These are phyloP conservation scores for Lithosia quadra DNA, from an alignment of 2,888 invertebrate genomes.

Conservation along the genomic window DNA sequence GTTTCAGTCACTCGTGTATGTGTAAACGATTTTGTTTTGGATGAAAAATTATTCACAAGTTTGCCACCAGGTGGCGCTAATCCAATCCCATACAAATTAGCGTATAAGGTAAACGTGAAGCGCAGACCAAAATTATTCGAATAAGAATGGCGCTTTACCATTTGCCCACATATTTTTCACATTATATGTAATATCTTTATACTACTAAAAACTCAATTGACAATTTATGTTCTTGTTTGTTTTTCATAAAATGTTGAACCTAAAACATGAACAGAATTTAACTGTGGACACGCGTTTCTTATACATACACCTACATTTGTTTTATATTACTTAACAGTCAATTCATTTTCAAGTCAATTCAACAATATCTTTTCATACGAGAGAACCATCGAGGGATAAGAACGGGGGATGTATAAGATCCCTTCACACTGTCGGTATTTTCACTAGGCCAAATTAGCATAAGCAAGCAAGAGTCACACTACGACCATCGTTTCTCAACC, in stretches of 20 bases:
- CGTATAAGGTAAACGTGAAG: too few relatives aligned
- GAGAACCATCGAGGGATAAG: background rate
- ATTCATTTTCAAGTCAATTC: background rate
- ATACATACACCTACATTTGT: background rate
- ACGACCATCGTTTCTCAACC: background rate
- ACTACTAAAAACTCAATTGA: background rate
- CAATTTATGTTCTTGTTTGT: background rate
- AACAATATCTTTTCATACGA: background rate
- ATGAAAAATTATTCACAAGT: too few relatives aligned
- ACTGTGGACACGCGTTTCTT: background rate
- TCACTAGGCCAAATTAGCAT: background rate
- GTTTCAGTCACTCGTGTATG: too few relatives aligned
- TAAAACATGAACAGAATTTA: slow-evolving; percentile 2
- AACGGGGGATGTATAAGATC: background rate
- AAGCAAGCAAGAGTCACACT: background rate
- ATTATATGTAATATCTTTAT: background rate
- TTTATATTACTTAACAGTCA: background rate
- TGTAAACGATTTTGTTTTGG: too few relatives aligned
- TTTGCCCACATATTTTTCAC: background rate
- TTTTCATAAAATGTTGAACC: background rate
- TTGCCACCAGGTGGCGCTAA: too few relatives aligned
- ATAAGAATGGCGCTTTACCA: background rate
- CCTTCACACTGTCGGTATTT: background rate
- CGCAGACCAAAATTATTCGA: background rate
- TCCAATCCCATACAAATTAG: too few relatives aligned